phyloP scores from a whole-genome alignment of 2,113 vertebrate genomes.

The Okapia johnstoni region DNA sequence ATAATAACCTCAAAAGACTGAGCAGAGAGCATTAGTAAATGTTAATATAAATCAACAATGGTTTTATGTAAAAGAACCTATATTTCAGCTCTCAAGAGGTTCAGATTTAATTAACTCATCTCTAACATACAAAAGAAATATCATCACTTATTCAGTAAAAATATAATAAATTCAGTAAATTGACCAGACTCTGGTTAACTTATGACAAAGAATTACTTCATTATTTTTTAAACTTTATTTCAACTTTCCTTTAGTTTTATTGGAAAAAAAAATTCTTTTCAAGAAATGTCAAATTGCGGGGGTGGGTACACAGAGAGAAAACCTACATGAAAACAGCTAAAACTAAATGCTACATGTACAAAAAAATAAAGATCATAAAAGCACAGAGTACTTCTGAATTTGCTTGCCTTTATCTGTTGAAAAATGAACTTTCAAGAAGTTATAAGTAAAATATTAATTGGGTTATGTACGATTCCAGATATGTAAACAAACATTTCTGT shows the following conservation, averaged over 20 bases:
- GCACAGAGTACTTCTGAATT: not conserved
- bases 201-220: not conserved
- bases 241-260: not conserved
- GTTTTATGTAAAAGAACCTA: not conserved
- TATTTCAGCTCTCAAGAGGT: not conserved
- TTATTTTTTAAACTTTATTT: not conserved
- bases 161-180: not conserved
- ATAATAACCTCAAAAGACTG: not conserved
- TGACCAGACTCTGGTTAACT: not conserved
- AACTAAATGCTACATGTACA: not conserved
- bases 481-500: not conserved
- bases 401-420: not conserved
- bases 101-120: not conserved
- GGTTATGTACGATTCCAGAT: not conserved
- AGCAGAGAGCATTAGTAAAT: not conserved
- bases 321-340: not conserved
- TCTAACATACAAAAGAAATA: not conserved
- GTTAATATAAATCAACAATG: conserved; percentile 2
- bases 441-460: conserved; percentile 1
- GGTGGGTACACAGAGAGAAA: not conserved
- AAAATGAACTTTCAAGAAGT: not conserved
- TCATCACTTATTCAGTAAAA: not conserved
- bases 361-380: not conserved
- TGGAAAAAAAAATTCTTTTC: not conserved
- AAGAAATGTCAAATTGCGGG: not conserved